These are phyloP conservation scores for Caenorhabditis zanzibari DNA, from an alignment of 2,888 invertebrate species.

Conservation along the genomic window DNA sequence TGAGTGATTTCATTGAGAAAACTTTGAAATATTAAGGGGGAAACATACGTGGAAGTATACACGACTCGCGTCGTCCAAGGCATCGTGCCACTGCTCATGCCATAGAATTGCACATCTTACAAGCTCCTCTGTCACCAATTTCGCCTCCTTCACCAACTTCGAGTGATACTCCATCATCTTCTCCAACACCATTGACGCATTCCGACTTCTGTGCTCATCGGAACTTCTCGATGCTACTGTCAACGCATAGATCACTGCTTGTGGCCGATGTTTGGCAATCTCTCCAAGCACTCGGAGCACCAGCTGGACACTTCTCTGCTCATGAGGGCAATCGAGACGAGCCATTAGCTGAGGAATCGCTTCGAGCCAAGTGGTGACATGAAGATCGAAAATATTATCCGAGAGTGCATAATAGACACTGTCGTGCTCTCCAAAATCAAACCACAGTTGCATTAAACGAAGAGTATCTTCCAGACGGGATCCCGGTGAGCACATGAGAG, in stretches of 20 bases:
- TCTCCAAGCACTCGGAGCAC: conserved; percentile 89
- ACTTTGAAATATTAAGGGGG: neutral
- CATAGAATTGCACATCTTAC: conserved; percentile 94
- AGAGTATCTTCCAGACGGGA: conserved; percentile 95
- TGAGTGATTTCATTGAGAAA: conserved; percentile 40
- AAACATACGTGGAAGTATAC: conserved; percentile 91
- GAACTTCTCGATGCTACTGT: conserved; percentile 98
- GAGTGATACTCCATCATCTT: conserved; percentile 96
- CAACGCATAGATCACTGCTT: conserved; percentile 95
- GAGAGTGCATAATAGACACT: conserved; percentile 92
- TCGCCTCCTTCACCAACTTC: conserved; percentile 91
- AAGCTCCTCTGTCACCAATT: conserved; percentile 90
- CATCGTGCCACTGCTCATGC: conserved; percentile 99
- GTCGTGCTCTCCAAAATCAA: conserved; percentile 92
- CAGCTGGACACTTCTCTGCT: conserved; percentile 91
- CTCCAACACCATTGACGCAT: conserved; percentile 95
- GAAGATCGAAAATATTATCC: conserved; percentile 85
- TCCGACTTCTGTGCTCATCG: conserved; percentile 90
- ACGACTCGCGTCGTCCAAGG: conserved; percentile 86
- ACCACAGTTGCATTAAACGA: conserved; percentile 95
- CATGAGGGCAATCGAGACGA: conserved; percentile 92
- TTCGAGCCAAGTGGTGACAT: conserved; percentile 85
- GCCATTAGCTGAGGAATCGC: conserved; percentile 95
- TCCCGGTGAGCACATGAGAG: conserved; percentile 77
- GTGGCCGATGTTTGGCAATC: conserved; percentile 97